Evolutionary conservation across 1,140 invertebrate genomes (phyloP).

Genomic region (Drosophila burlai): DNA sequence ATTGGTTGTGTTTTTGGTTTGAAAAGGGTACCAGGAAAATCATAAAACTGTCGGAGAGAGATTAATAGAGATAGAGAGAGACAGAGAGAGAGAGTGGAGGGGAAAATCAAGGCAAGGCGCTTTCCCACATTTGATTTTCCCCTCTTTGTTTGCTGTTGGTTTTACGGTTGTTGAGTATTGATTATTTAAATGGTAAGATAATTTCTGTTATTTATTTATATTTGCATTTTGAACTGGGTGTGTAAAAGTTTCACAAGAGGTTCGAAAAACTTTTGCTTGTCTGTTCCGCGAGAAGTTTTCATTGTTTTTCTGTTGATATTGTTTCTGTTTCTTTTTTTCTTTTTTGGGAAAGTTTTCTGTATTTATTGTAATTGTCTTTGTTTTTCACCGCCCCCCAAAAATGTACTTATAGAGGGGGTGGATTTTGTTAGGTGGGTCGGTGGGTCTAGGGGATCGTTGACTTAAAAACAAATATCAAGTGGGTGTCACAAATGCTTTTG

Average conservation of each 20-base stretch:
- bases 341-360: conserved; percentile 43
- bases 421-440: conserved; percentile 2
- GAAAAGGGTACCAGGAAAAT: conserved; percentile 43
- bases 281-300: conserved; percentile 57
- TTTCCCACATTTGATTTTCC: conserved; percentile 18
- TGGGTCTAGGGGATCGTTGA: conserved; percentile 28
- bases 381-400: conserved; percentile 24
- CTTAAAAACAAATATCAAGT: conserved; percentile 36
- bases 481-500: conserved; percentile 36
- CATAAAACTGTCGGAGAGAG: conserved; percentile 42
- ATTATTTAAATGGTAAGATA: conserved; percentile 39
- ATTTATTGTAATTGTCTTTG: conserved; percentile 56
- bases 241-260: conserved; percentile 60
- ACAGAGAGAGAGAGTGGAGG: conserved; percentile 10
- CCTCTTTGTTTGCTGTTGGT: conserved; percentile 47
- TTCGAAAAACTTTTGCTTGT: conserved; percentile 66
- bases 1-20: conserved; percentile 53
- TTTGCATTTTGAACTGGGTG: conserved; percentile 82
- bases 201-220: conserved; percentile 58
- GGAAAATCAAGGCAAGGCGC: conserved; percentile 42
- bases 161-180: conserved; percentile 52
- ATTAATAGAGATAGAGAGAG: conserved; percentile 1
- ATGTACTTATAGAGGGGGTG: conserved; percentile 11
- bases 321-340: conserved; percentile 28
- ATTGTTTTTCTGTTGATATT: conserved; percentile 58